Evolutionary conservation across 1,140 invertebrate species (phyloP), one percentile per base, ranked within the genome.

Genomic region (Leptonema lineaticorne): DNA sequence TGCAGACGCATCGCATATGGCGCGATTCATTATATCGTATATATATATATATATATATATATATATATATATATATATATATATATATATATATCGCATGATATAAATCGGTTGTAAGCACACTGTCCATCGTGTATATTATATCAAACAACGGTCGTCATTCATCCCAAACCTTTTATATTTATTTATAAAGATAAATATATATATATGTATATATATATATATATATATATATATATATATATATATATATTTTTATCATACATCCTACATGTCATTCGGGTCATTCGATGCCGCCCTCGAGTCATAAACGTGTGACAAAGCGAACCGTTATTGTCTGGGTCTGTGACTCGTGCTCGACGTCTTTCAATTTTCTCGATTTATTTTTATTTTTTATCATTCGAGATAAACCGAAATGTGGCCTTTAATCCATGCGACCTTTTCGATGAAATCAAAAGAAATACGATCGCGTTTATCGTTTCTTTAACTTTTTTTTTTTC

Each of bases 261-360:
- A n/a, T n/a, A n/a, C n/a, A n/a, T n/a, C n/a, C n/a, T n/a, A n/a
- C 11, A 26, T 53, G 48, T 53, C 48, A 53, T 27, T 30, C n/a
- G 20, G 24, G 56, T 58, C 56, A 58, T 27, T 26, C 11, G 28
- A 20, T 20, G 22, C 48, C 22, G 48, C 48, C 48, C 48, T 53
- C 22, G 28, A n/a, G n/a, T n/a, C n/a, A 26, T 27, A 27, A 2
- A 11, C 11, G 26, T 28, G 22, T 11, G 14, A 58, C 56, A 58
- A 58, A 58, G 56, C 20, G 6, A 4, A 7, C 11, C 56, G 29
- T 58, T 58, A 58, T 58, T 58, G 56, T 58, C 56, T 58, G 56
- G 3, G 37, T 14, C 16, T 48, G 46, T n/a, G 56, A 58, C 56
- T 58, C 56, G 56, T 58, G 56, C 56, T 27, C 26, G 14, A 5